Evolutionary conservation across 2,888 invertebrate species (phyloP).

Genomic region (Cheilosia vernalis): DNA sequence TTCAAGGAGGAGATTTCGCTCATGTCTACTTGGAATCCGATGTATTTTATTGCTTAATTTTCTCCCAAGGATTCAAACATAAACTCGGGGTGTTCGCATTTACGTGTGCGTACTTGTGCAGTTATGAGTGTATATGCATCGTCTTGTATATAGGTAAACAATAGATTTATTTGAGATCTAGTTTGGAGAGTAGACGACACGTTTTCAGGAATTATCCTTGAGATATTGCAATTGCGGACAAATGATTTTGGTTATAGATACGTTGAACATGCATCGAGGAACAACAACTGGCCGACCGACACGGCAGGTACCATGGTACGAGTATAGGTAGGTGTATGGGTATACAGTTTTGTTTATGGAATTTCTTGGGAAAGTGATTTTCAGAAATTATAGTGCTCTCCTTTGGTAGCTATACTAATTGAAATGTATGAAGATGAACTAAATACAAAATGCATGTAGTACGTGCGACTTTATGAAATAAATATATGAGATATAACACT

Average conservation of each 20-base stretch:
- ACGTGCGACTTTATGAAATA: conserved; percentile 27
- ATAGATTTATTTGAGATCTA: conserved; percentile 73
- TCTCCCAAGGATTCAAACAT: conserved; percentile 71
- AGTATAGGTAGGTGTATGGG: not conserved
- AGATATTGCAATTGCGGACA: conserved; percentile 73
- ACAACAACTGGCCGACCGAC: not conserved
- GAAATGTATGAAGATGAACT: conserved; percentile 48
- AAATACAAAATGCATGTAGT: conserved; percentile 32
- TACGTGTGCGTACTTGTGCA: conserved; percentile 51
- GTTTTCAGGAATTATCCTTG: conserved; percentile 72
- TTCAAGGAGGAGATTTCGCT: conserved; percentile 71
- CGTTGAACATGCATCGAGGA: conserved; percentile 34
- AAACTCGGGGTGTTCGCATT: conserved; percentile 62
- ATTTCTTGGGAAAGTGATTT: conserved; percentile 64
- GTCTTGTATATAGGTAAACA: conserved; percentile 66
- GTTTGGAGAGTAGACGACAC: conserved; percentile 72
- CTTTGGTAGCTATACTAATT: conserved; percentile 60
- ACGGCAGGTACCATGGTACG: not conserved
- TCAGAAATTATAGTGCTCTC: conserved; percentile 48
- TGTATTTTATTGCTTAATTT: conserved; percentile 75
- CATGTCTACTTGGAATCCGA: conserved; percentile 71
- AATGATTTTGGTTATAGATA: conserved; percentile 65
- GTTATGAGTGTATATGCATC: conserved; percentile 9
- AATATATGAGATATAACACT: conserved; percentile 12
- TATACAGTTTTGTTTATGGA: conserved; percentile 48